These are phyloP conservation scores for Drosophila fungiperda DNA, from an alignment of 2,888 invertebrate species.

Conservation along the genomic window DNA sequence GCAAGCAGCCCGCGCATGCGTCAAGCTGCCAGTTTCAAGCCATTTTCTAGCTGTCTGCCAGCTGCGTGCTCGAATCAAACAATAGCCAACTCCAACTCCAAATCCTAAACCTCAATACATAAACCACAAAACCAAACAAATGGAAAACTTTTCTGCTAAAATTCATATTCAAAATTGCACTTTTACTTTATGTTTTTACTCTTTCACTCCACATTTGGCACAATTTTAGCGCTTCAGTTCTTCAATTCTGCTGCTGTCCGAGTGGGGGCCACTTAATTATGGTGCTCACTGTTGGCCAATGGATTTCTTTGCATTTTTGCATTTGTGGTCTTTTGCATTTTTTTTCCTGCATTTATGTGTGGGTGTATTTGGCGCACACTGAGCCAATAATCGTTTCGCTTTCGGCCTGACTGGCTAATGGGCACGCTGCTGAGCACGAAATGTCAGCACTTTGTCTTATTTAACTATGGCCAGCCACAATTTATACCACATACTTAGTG, in stretches of 20 bases:
- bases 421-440: slow-evolving; percentile 71
- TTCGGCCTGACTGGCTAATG: slow-evolving; percentile 67
- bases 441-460: slow-evolving; percentile 69
- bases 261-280: slow-evolving; percentile 55
- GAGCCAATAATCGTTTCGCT: slow-evolving; percentile 63
- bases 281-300: slow-evolving; percentile 29
- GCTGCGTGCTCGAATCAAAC: slow-evolving; percentile 19
- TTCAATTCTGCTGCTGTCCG: slow-evolving; percentile 51
- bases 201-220: slow-evolving; percentile 38
- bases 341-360: slow-evolving; percentile 31
- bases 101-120: neutral
- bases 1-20: slow-evolving; percentile 56
- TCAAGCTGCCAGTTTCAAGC: slow-evolving; percentile 11
- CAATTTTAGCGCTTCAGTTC: slow-evolving; percentile 49
- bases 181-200: slow-evolving; percentile 53
- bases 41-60: slow-evolving; percentile 36
- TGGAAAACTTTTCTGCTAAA: slow-evolving; percentile 8
- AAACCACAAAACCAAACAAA: neutral
- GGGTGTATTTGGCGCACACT: slow-evolving; percentile 40
- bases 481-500: slow-evolving; percentile 20
- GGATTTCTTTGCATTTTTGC: neutral
- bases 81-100: slow-evolving; percentile 16
- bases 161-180: slow-evolving; percentile 49
- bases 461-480: slow-evolving; percentile 51
- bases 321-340: neutral